A percentile compares a stretch with the other conserved stretches of the same genome.
Conservation (phyloP, 2,797 vertebrate genomes). For the Apogon hyalosoma region DNA sequence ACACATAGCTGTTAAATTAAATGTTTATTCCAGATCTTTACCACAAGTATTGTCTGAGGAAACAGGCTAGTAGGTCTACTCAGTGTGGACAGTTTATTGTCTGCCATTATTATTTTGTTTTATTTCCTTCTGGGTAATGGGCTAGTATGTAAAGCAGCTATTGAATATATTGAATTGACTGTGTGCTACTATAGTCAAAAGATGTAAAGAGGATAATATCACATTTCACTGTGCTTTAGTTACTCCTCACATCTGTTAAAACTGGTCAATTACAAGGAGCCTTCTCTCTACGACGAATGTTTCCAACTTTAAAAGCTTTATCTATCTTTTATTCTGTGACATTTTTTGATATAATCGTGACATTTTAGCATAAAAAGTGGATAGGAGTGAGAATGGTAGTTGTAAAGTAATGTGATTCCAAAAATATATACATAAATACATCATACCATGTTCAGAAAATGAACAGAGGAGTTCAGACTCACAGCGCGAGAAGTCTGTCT, state of each 20-base stretch:
- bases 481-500: constrained; percentile 16
- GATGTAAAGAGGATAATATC: too few species aligned
- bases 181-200: too few species aligned
- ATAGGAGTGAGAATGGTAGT: constrained; percentile 24
- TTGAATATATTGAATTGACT: too few species aligned
- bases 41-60: background rate
- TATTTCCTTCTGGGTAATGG: background rate
- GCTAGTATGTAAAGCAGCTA: too few species aligned
- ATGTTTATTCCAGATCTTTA: background rate
- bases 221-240: background rate
- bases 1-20: background rate
- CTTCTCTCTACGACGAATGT: constrained; percentile 19
- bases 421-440: constrained; percentile 15
- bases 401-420: constrained; percentile 10
- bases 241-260: constrained; percentile 5
- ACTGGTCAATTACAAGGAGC: constrained; percentile 15
- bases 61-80: background rate
- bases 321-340: constrained; percentile 32
- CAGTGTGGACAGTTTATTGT: background rate
- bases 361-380: constrained; percentile 29
- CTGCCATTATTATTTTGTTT: too few species aligned
- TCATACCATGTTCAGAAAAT: constrained; percentile 21
- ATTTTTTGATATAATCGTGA: constrained; percentile 46
- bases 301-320: constrained; percentile 35
- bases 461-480: background rate